Percentiles rank a stretch among this genome's conserved stretches.
These are phyloP conservation scores for Bos javanicus DNA, from an alignment of 2,113 vertebrate species.

Conservation along the genomic window DNA sequence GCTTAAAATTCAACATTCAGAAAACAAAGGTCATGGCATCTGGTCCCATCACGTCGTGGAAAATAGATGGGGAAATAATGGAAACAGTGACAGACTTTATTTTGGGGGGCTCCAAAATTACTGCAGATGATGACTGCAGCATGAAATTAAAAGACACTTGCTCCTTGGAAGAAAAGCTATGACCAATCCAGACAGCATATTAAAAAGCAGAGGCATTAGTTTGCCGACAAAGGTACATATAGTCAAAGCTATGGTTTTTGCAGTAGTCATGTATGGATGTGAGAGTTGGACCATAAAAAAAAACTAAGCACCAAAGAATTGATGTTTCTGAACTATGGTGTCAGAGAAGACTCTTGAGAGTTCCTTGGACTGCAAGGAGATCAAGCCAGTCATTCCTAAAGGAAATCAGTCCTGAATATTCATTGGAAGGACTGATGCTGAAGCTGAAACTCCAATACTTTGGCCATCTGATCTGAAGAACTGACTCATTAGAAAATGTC, in stretches of 20 bases:
- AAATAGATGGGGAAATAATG: neutral
- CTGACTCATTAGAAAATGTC: neutral
- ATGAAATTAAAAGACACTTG: neutral
- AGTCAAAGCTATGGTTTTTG: neutral
- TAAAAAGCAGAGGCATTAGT: neutral
- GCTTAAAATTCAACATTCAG: neutral
- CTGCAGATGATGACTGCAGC: neutral
- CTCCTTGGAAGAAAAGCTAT: neutral
- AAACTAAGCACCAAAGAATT: neutral
- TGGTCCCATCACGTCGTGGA: neutral
- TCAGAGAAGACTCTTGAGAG: neutral
- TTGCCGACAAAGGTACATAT: neutral
- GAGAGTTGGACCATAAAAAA: neutral
- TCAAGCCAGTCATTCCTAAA: neutral
- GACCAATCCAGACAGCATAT: neutral
- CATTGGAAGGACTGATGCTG: neutral
- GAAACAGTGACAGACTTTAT: neutral
- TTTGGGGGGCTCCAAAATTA: neutral
- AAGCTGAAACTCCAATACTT: neutral
- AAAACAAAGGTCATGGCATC: neutral
- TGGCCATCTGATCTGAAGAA: neutral
- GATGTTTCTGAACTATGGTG: neutral
- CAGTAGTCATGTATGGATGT: neutral
- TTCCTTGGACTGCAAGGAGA: neutral
- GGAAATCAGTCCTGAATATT: neutral